Base-by-base conservation (phyloP, 2,888 invertebrate species). In the Temnothorax rugatulus region DNA sequence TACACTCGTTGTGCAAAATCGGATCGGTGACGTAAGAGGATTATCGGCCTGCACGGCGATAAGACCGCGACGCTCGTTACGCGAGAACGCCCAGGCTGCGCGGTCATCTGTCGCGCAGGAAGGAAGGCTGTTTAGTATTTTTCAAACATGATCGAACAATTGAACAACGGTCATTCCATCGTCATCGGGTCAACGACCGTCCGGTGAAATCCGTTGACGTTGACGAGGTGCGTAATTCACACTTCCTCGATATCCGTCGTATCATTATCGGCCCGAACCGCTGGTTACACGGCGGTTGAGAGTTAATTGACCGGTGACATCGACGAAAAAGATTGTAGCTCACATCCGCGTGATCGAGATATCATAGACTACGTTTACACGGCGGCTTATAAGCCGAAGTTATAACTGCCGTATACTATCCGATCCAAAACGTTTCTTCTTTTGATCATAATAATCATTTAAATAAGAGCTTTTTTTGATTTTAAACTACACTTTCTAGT, bases 161-260 rank as follows among this genome's bases (percentile, higher is more conserved):
- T 15, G 61, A 34, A 34, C 21, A 21, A 15, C 75, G 47, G 21
- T 47, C 64, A 63, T 11, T 21, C 34, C 15, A 9, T 47, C 15
- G 29, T 15, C n/a, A 15, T n/a, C 4, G 15, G 54, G 54, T 77
- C 77, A 15, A 68, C 2, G 68, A 57, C 68, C 77, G 77, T n/a
- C 54, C 21, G 41, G 77, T 68, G 68, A 77, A 77, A 77, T 57
- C 41, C 54, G 29, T 11, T 15, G 68, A 68, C 34, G 74, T 74
- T 61, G 74, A 21, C 54, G 29, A 77, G 54, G 54, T 77, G 50
- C 54, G 66, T 57, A 68, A 77, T 29, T 66, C 54, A 44, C 15
- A 44, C 68, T 77, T 77, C 54, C 77, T 77, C 25, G 9, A n/a
- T 25, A 15, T 4, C 11, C 25, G 41, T 44, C 41, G 61, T 44